A percentile compares a stretch with the other conserved stretches of the same genome.
Evolutionary conservation across 2,888 invertebrate genomes (phyloP).

Genomic region (Octodonta nipae): DNA sequence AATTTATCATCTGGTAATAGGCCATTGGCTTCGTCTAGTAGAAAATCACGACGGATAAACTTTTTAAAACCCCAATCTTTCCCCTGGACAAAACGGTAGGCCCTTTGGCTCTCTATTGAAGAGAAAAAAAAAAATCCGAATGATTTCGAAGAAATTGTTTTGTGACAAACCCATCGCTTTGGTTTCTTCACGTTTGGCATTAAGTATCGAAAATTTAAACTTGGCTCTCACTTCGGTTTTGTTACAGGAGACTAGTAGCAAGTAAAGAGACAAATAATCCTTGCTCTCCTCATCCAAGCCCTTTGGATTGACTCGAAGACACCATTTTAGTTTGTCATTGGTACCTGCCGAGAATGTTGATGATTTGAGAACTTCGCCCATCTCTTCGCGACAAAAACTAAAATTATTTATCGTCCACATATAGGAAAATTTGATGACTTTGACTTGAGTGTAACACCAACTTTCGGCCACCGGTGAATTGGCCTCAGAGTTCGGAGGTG

Average conservation of each 20-base stretch:
- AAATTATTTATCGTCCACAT: slow-evolving; percentile 99
- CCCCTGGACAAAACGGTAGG: slow-evolving; percentile 98
- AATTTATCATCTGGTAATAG: slow-evolving; percentile 96
- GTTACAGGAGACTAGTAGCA: slow-evolving; percentile 97
- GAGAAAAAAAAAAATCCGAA: too few relatives aligned
- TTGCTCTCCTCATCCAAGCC: slow-evolving; percentile 99
- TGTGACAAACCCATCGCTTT: too few relatives aligned
- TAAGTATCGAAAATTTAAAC: slow-evolving; percentile 99
- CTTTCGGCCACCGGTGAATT: too few relatives aligned
- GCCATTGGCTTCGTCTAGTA: slow-evolving; percentile 97
- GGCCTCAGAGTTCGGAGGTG: too few relatives aligned
- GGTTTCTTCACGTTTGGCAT: slow-evolving; percentile 99
- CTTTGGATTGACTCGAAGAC: slow-evolving; percentile 98
- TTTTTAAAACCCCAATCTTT: slow-evolving; percentile 99
- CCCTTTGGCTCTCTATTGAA: slow-evolving; percentile 86
- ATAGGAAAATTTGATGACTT: slow-evolving; percentile 99
- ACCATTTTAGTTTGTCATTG: slow-evolving; percentile 99
- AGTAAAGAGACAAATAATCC: slow-evolving; percentile 97
- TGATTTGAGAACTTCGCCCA: slow-evolving; percentile 99
- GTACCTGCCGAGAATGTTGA: slow-evolving; percentile 99
- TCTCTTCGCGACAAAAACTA: slow-evolving; percentile 99
- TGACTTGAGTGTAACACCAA: too few relatives aligned
- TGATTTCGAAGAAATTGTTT: too few relatives aligned
- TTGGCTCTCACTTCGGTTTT: slow-evolving; percentile 99
- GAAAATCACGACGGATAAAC: slow-evolving; percentile 95